Percentiles rank a stretch among this genome's conserved stretches.
Conservation (phyloP, 1,140 invertebrate genomes). For the Lepidotrigona ventralis region DNA sequence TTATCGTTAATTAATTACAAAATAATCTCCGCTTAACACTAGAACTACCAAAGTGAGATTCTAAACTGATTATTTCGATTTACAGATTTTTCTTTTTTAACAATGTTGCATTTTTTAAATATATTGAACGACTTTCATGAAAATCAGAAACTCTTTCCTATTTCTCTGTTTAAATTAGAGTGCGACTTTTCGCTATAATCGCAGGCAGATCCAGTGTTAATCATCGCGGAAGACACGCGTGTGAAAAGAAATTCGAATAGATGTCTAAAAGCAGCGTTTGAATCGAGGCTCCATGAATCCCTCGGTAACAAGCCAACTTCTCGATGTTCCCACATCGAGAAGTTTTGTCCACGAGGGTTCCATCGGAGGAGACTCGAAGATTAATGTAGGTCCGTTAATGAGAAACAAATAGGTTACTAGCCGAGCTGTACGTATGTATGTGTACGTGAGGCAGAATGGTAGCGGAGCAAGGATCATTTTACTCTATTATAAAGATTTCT, state of each 20-base stretch:
- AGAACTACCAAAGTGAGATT: too few species aligned
- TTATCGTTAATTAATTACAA: too few species aligned
- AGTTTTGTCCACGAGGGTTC: constrained; percentile 6
- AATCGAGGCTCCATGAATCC: constrained; percentile 6
- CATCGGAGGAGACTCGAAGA: constrained; percentile 63
- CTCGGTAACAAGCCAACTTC: constrained; percentile 64
- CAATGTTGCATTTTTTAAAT: too few species aligned
- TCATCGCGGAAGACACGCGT: too few species aligned
- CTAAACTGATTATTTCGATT: too few species aligned
- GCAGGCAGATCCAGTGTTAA: too few species aligned
- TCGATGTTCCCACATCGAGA: constrained; percentile 59
- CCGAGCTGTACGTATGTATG: not conserved
- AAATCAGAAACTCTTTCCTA: too few species aligned
- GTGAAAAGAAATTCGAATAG: not conserved
- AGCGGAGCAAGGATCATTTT: constrained; percentile 22
- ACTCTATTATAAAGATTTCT: constrained; percentile 30
- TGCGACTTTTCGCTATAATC: too few species aligned
- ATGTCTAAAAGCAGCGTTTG: not conserved
- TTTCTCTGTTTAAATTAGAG: too few species aligned
- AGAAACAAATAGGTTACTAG: constrained; percentile 74
- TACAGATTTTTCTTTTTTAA: too few species aligned
- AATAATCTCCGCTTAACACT: too few species aligned
- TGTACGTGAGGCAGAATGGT: constrained; percentile 4
- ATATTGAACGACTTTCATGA: too few species aligned
- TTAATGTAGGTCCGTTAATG: constrained; percentile 78